Evolutionary conservation across 2,888 invertebrate species (phyloP), one percentile per base, ranked within the genome.

Genomic region (Agrypnus murinus): DNA sequence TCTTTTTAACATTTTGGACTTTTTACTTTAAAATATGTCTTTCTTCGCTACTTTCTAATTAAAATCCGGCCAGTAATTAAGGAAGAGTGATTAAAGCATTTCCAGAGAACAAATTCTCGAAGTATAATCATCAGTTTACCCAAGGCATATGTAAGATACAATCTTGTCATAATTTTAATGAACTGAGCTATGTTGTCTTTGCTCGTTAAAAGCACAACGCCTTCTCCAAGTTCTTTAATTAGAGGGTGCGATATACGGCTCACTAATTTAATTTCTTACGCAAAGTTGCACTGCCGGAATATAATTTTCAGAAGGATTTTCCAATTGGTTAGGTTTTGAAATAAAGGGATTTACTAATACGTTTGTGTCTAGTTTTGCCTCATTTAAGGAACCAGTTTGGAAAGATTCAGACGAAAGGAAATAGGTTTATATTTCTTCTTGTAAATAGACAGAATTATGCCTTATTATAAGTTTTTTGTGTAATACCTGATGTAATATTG

Each of bases 141-240:
- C 7, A 1, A 43, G 43, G 43, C 43, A 25, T 46, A 25, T 46
- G 17, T 25, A 46, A 25, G 25, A 17, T 46, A 46, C 25, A 19
- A 46, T 25, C 46, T 25, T 9, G 25, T 10, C 25, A 19, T 46
- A 46, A 10, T 25, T 46, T 46, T 46, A 46, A 46, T 46, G 25
- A 25, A 46, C 15, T 25, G n/a, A 46, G n/a, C 46, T 6, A 17
- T n/a, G 25, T 46, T 46, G 46, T 25, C 46, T 46, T 19, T 46
- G 46, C 46, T 46, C 19, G 19, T 46, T 46, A 46, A 46, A 46
- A 46, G 19, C 46, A 19, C 46, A 46, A 19, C 46, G 43, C 46
- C 46, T 46, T 10, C 25, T n/a, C 9, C 46, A 25, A 46, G 25
- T 46, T 17, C 46, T 46, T 46, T 46, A 46, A 46, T 46, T 46